Percentiles rank a stretch among this genome's conserved stretches.
These are phyloP conservation scores for Drosophila pseudoananassae DNA, from an alignment of 1,140 invertebrate species.

Conservation along the genomic window DNA sequence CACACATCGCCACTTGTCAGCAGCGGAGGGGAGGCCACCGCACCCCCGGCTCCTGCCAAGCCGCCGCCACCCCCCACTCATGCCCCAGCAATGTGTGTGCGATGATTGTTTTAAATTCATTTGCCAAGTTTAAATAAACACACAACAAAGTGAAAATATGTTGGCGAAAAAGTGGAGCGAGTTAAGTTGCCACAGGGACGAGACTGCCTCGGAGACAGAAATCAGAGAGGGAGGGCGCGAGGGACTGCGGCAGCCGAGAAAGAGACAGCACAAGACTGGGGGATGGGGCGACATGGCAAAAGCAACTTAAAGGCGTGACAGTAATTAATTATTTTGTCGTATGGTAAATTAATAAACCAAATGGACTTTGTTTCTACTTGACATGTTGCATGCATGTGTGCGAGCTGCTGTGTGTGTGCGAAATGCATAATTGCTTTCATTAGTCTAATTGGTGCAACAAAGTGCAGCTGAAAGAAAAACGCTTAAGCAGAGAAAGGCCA, in stretches of 20 bases:
- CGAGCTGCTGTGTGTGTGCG: conserved; percentile 34
- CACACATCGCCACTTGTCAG: conserved; percentile 65
- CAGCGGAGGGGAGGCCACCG: conserved; percentile 9
- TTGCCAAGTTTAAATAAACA: conserved; percentile 83
- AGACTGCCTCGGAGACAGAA: conserved; percentile 4
- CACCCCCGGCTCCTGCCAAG: too few species aligned
- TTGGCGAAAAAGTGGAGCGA: conserved; percentile 74
- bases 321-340: conserved; percentile 84
- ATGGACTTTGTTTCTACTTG: conserved; percentile 83
- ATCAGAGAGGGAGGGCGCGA: conserved; percentile 1
- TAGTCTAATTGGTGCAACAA: conserved; percentile 73
- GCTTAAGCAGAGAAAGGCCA: conserved; percentile 43
- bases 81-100: conserved; percentile 47
- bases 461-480: conserved; percentile 56
- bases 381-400: conserved; percentile 60
- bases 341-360: conserved; percentile 84
- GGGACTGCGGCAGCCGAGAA: not conserved
- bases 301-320: conserved; percentile 83
- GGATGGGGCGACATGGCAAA: conserved; percentile 50
- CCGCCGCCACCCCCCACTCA: not conserved
- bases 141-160: conserved; percentile 78
- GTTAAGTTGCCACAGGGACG: conserved; percentile 70
- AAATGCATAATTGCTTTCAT: conserved; percentile 80
- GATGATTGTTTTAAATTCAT: conserved; percentile 82
- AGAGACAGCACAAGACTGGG: conserved; percentile 4